These are phyloP conservation scores for Pseudeuparius sepicola DNA, from an alignment of 2,888 invertebrate genomes.

Conservation along the genomic window DNA sequence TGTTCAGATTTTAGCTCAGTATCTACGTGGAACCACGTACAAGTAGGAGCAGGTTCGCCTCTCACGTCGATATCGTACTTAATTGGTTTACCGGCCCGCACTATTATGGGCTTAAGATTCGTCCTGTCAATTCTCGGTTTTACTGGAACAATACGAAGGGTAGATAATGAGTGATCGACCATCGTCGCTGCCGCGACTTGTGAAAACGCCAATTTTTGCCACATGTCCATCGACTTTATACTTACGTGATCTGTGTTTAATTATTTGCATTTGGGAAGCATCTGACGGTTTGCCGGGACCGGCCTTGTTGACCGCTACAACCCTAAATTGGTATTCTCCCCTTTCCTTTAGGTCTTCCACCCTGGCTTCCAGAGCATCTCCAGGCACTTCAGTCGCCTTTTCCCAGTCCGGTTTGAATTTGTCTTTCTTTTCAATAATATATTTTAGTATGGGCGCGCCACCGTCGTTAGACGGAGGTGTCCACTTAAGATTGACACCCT, in stretches of 20 bases:
- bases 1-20: constrained; percentile 63
- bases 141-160: too few relatives aligned
- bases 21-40: constrained; percentile 81
- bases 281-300: constrained; percentile 85
- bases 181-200: too few relatives aligned
- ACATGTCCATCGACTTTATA: too few relatives aligned
- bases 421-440: constrained; percentile 86
- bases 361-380: constrained; percentile 61
- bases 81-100: constrained; percentile 85
- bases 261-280: constrained; percentile 78
- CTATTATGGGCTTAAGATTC: constrained; percentile 78
- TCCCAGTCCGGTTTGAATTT: constrained; percentile 82
- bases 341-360: constrained; percentile 81
- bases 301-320: constrained; percentile 88
- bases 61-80: constrained; percentile 89
- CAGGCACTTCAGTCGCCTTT: constrained; percentile 77
- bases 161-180: too few relatives aligned
- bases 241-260: constrained; percentile 80
- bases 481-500: constrained; percentile 88
- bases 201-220: too few relatives aligned
- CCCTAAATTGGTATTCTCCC: constrained; percentile 84
- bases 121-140: constrained; percentile 96
- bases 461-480: constrained; percentile 80
- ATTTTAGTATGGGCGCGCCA: constrained; percentile 86
- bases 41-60: constrained; percentile 92